These are phyloP conservation scores for Gryon sp. DNA, from an alignment of 1,140 invertebrate genomes.

Conservation along the genomic window DNA sequence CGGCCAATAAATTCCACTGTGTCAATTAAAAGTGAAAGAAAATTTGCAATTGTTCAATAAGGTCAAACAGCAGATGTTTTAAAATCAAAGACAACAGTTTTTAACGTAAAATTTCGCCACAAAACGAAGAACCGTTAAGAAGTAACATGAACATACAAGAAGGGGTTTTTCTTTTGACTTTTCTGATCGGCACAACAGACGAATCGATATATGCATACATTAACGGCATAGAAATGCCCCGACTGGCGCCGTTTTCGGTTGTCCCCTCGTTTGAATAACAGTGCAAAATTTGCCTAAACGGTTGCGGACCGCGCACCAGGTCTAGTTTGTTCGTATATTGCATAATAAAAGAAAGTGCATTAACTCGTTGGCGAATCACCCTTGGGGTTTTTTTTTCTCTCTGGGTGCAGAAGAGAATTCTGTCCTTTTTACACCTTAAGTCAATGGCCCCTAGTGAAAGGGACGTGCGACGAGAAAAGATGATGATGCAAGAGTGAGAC, in stretches of 20 bases:
- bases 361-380: conserved; percentile 67
- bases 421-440: conserved; percentile 43
- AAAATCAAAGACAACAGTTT: neutral
- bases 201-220: conserved; percentile 77
- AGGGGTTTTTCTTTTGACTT: conserved; percentile 67
- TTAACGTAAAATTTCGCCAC: conserved; percentile 42
- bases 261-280: conserved; percentile 79
- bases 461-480: neutral
- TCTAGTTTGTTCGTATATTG: conserved; percentile 70
- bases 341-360: conserved; percentile 77
- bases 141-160: conserved; percentile 33
- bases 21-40: conserved; percentile 19
- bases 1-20: conserved; percentile 20
- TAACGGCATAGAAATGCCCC: conserved; percentile 54
- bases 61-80: conserved; percentile 10
- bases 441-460: conserved; percentile 36
- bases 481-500: neutral
- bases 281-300: conserved; percentile 78
- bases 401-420: too few relatives aligned
- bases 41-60: conserved; percentile 10
- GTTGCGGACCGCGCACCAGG: conserved; percentile 70
- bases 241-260: conserved; percentile 68
- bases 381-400: conserved; percentile 21
- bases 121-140: conserved; percentile 65
- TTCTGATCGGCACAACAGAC: conserved; percentile 69